Evolutionary conservation across 2,113 vertebrate species (phyloP), one percentile per base, ranked within the genome.

Genomic region (Phyllostomus discolor): DNA sequence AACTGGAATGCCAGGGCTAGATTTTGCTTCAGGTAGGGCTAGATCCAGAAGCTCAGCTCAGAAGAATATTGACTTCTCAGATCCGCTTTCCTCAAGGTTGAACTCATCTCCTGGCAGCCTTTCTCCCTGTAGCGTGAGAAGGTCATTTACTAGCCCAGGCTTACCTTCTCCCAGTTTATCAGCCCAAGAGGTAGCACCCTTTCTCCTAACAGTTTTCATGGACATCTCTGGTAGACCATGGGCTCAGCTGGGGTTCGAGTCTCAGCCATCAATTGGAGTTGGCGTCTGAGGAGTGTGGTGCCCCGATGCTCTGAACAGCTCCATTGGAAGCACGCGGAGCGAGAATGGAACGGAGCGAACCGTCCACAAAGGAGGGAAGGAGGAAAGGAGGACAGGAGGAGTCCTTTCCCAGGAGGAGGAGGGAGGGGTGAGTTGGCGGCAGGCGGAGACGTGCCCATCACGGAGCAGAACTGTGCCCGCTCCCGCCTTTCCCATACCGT

Each of bases 401-500:
- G 14, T 33, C 24, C 33, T 26, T 78, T 35, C 28, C 24, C 7
- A 24, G 46, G 48, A 92, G 46, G 41, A 78, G 72, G 15, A 75
- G 4, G 20, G 15, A 69, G 2, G 20, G 16, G 15, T 50, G 3
- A 1, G 15, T 2, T 17, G 3, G 10, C 15, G 10, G 33, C 15
- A 6, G 8, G 2, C 7, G 20, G 70, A 76, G 19, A 48, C n/a
- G 17, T 4, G 7, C 7, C 5, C 15, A 0, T 66, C 17, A 24
- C 12, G 24, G 35, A 50, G 72, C 52, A 87, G 17, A 10, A 7
- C 33, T 7, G 0, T 33, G 20, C 38, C 73, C 52, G 14, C 14
- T 31, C 11, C 57, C 66, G 20, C 24, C 33, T 20, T 16, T 2
- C 26, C n/a, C 41, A 6, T 0, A 3, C 2, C 2, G 12, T 0